Conservation (phyloP, 2,113 vertebrate genomes). For the Odocoileus virginianus region DNA sequence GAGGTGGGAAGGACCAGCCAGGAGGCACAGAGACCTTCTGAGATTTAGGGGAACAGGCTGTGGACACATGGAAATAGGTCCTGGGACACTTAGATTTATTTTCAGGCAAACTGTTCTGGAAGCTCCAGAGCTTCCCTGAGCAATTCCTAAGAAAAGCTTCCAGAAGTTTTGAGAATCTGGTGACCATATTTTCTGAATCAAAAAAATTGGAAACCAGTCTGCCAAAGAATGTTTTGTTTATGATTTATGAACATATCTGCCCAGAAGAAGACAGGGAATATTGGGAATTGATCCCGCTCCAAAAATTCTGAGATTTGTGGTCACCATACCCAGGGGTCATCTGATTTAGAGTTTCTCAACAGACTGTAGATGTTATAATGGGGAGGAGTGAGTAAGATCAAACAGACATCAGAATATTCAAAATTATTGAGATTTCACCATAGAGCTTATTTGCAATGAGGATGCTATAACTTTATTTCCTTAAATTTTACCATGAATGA, state of each 20-base stretch:
- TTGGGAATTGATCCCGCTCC: constrained; percentile 34
- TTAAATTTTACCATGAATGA: background rate
- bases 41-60: background rate
- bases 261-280: constrained; percentile 45
- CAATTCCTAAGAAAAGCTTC: constrained; percentile 38
- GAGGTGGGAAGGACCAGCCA: background rate
- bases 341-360: constrained; percentile 41
- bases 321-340: background rate
- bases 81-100: constrained; percentile 46
- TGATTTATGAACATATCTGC: constrained; percentile 41
- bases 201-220: constrained; percentile 23
- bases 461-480: background rate
- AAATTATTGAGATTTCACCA: background rate
- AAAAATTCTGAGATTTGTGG: constrained; percentile 48
- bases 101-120: constrained; percentile 11
- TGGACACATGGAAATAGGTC: constrained; percentile 19
- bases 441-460: background rate
- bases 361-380: background rate
- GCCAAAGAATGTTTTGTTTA: constrained; percentile 60
- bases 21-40: background rate
- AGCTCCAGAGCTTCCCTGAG: background rate
- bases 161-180: constrained; percentile 52
- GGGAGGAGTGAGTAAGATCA: background rate
- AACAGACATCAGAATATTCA: constrained; percentile 13
- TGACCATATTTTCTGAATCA: constrained; percentile 66